These are phyloP conservation scores for Tetragonisca angustula DNA, from an alignment of 2,888 invertebrate genomes.

Conservation along the genomic window DNA sequence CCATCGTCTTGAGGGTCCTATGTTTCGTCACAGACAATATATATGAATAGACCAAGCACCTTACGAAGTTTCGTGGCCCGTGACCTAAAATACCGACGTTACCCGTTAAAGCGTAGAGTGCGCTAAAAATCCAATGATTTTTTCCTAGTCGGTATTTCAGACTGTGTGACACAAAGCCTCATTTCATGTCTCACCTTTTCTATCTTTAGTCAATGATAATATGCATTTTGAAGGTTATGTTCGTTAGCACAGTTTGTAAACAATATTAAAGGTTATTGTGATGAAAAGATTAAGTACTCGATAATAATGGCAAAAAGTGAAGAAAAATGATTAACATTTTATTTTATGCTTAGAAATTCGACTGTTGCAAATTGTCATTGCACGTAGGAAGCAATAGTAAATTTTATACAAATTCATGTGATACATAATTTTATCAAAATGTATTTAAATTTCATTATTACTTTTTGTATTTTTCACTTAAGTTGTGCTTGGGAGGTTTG, in stretches of 20 bases:
- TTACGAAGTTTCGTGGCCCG: no score
- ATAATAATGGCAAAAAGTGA: background rate
- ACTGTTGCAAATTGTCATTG: slow-evolving; percentile 3
- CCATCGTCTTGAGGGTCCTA: no score
- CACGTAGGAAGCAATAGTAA: slow-evolving; percentile 6
- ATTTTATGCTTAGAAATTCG: background rate
- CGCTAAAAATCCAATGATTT: no score
- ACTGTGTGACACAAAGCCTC: no score
- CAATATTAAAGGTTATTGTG: background rate
- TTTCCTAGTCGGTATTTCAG: no score
- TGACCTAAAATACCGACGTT: no score
- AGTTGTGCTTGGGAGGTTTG: slow-evolving; percentile 51
- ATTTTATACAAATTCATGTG: slow-evolving; percentile 11
- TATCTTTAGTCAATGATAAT: no score
- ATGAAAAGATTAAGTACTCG: background rate
- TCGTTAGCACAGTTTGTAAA: slow-evolving; percentile 38
- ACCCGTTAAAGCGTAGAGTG: no score
- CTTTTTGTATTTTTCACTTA: slow-evolving; percentile 23
- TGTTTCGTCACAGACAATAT: no score
- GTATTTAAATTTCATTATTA: slow-evolving; percentile 36
- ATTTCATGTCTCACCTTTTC: no score
- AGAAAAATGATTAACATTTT: slow-evolving; percentile 12
- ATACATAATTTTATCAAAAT: slow-evolving; percentile 36
- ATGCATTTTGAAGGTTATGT: slow-evolving; percentile 26
- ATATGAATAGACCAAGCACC: no score